Percentiles rank a stretch among this genome's conserved stretches.
Conservation (phyloP, 2,113 vertebrate species). For the Haemorhous mexicanus region DNA sequence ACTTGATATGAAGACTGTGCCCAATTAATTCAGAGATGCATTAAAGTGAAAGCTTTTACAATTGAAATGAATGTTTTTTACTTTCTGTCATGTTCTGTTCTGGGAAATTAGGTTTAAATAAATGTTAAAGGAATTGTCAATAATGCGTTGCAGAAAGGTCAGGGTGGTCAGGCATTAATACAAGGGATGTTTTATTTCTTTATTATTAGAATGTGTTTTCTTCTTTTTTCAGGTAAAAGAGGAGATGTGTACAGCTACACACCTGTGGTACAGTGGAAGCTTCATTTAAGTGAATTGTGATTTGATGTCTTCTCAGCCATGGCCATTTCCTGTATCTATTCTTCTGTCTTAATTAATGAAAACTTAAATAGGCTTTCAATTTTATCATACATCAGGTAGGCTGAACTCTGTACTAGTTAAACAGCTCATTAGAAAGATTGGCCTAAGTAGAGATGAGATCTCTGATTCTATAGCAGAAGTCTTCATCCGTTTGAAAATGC, state of each 20-base stretch:
- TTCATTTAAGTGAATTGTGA: not conserved
- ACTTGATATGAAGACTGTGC: conserved; percentile 66
- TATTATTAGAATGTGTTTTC: conserved; percentile 62
- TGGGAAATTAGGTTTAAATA: conserved; percentile 76
- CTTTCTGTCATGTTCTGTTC: conserved; percentile 75
- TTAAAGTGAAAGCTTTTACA: conserved; percentile 73
- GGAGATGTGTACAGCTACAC: not conserved
- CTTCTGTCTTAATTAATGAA: conserved; percentile 31
- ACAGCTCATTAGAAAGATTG: conserved; percentile 57
- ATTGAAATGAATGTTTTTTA: conserved; percentile 70
- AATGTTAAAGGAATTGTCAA: conserved; percentile 78
- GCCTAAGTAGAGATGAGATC: not conserved
- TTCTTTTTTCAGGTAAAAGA: conserved; percentile 34
- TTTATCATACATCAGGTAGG: conserved; percentile 6
- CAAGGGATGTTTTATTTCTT: conserved; percentile 63
- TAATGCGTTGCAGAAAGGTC: conserved; percentile 74
- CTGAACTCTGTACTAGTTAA: conserved; percentile 37
- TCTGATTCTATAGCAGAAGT: not conserved
- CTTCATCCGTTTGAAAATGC: not conserved
- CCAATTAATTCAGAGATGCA: conserved; percentile 70
- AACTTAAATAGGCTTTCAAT: conserved; percentile 39
- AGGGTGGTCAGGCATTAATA: conserved; percentile 68
- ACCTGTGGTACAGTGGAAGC: not conserved
- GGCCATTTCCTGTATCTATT: not conserved
- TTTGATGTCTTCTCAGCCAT: not conserved